phyloP scores from a whole-genome alignment of 1,140 invertebrate species.

The Diachasma alloeum region DNA sequence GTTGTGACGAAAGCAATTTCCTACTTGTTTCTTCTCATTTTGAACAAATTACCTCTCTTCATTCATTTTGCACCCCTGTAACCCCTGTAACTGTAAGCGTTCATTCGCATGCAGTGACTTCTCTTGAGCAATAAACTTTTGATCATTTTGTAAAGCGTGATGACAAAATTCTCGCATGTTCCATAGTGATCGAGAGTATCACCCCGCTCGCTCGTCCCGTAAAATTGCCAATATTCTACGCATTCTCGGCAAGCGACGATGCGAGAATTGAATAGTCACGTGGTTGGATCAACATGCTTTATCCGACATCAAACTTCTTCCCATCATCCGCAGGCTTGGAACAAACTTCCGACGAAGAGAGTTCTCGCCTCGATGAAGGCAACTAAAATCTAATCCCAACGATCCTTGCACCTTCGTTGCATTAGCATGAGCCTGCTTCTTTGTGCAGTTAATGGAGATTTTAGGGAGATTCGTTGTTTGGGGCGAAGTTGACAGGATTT shows the following conservation, averaged over 20 bases:
- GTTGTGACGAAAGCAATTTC: no score
- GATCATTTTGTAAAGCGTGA: no score
- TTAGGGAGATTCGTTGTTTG: neutral
- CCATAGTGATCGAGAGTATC: neutral
- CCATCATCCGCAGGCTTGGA: neutral
- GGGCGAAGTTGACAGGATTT: neutral
- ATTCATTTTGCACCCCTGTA: no score
- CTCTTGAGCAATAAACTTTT: no score
- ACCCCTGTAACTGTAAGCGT: no score
- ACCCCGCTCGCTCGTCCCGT: neutral
- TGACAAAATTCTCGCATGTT: no score
- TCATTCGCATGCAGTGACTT: no score
- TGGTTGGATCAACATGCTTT: neutral
- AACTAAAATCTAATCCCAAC: neutral
- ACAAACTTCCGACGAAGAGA: neutral
- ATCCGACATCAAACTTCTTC: neutral
- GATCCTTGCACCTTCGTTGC: neutral
- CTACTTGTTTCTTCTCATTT: no score
- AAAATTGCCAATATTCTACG: neutral
- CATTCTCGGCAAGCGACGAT: neutral
- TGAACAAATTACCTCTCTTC: no score
- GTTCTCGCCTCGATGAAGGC: neutral
- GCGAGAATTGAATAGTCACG: neutral
- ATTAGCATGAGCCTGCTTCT: neutral
- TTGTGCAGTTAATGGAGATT: neutral